phyloP scores from a whole-genome alignment of 2,888 invertebrate species.

The Scaptomyza cyrtandrae region DNA sequence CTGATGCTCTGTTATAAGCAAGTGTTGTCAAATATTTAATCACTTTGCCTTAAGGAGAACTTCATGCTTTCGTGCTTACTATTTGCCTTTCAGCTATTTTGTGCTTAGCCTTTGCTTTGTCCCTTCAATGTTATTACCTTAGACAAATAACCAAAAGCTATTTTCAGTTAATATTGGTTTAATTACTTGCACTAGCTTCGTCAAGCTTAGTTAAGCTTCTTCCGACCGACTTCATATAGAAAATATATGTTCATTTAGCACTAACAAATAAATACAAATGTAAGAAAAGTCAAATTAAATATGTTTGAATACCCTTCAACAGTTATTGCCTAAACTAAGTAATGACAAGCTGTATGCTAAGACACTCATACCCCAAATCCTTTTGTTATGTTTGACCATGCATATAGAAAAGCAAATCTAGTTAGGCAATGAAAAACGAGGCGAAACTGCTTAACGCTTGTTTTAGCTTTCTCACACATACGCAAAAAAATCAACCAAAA shows the following conservation, averaged over 20 bases:
- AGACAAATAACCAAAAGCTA: not conserved
- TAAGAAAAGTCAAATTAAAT: not conserved
- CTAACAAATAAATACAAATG: not conserved
- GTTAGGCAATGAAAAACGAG: constrained; percentile 70
- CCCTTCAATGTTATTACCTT: not conserved
- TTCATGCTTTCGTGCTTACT: too few relatives aligned
- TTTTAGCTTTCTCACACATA: constrained; percentile 29
- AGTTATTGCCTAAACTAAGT: not conserved
- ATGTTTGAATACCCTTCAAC: not conserved
- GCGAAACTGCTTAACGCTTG: constrained; percentile 73
- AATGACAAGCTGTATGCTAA: constrained; percentile 15
- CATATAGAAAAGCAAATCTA: constrained; percentile 64
- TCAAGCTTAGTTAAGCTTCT: not conserved
- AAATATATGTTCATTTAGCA: not conserved
- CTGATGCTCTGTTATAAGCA: not conserved
- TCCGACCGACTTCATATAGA: not conserved
- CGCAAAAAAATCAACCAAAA: constrained; percentile 16
- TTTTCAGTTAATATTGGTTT: not conserved
- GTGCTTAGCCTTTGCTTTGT: not conserved
- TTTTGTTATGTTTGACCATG: constrained; percentile 9
- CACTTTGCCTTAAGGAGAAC: too few relatives aligned
- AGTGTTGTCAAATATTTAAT: too few relatives aligned
- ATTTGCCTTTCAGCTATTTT: not conserved
- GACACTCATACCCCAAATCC: constrained; percentile 21
- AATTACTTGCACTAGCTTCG: not conserved